These are phyloP conservation scores for Ischnus inquisitorius DNA, from an alignment of 2,888 invertebrate species.

Conservation along the genomic window DNA sequence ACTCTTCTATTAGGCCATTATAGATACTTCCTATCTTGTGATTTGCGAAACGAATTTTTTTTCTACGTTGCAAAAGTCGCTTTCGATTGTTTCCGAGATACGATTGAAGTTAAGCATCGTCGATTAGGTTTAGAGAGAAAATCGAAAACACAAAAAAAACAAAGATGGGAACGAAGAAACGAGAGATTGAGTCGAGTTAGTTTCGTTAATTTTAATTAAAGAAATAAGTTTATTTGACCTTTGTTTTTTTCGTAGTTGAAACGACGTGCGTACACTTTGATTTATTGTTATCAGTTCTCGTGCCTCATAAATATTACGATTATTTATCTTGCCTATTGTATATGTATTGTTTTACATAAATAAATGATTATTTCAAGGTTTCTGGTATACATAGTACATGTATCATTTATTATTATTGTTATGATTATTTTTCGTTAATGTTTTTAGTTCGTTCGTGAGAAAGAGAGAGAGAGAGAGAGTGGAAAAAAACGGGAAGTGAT, in stretches of 20 bases:
- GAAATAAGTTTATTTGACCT: conserved; percentile 47
- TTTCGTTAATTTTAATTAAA: conserved; percentile 33
- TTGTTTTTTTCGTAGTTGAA: conserved; percentile 27
- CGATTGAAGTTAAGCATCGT: conserved; percentile 24
- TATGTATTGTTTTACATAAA: conserved; percentile 77
- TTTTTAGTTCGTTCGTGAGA: conserved; percentile 60
- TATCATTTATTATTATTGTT: conserved; percentile 60
- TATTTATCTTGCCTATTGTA: conserved; percentile 78
- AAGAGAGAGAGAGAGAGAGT: conserved; percentile 45
- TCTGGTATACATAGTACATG: conserved; percentile 71
- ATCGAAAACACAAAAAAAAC: background rate
- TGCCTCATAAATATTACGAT: conserved; percentile 74
- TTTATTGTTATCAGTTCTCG: conserved; percentile 72
- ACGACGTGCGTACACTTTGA: conserved; percentile 19
- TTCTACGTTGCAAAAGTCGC: conserved; percentile 32
- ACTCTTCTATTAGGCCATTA: conserved; percentile 35
- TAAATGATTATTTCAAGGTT: conserved; percentile 79
- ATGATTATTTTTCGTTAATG: conserved; percentile 17
- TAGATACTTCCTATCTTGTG: conserved; percentile 53
- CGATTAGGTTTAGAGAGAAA: background rate
- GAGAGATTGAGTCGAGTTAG: conserved; percentile 23
- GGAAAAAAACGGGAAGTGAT: conserved; percentile 29
- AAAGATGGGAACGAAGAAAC: background rate
- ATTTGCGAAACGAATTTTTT: conserved; percentile 32
- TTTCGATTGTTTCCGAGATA: conserved; percentile 20